These are phyloP conservation scores for Astropecten irregularis DNA, from an alignment of 53 echinoderm and acorn worm genomes.

Conservation along the genomic window DNA sequence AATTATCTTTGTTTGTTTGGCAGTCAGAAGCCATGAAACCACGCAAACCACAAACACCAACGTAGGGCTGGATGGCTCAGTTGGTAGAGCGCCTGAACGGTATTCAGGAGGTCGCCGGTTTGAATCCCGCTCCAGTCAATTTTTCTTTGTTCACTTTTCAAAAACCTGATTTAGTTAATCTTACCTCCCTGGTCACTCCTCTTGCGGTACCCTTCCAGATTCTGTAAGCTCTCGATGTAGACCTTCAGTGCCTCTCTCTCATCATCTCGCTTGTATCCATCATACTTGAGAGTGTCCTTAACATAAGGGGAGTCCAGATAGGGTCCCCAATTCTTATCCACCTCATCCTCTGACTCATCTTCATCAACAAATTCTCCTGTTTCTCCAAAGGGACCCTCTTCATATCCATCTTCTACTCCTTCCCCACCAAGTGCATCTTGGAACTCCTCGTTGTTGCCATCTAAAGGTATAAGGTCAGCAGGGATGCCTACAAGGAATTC, in stretches of 20 bases:
- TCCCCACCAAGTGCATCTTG: slow-evolving; percentile 5
- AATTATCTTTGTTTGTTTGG: no score
- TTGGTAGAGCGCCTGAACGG: no score
- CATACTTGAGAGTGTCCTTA: slow-evolving; percentile 23
- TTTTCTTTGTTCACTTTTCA: no score
- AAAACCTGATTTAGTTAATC: no score
- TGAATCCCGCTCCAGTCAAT: no score
- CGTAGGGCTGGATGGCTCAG: no score
- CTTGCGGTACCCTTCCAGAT: slow-evolving; percentile 50
- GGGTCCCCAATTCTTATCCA: slow-evolving; percentile 5
- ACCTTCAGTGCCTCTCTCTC: slow-evolving; percentile 41
- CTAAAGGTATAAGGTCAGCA: not conserved
- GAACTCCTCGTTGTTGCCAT: not conserved
- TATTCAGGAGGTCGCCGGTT: no score
- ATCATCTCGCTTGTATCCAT: slow-evolving; percentile 51
- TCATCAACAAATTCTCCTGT: slow-evolving; percentile 15
- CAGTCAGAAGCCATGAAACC: no score
- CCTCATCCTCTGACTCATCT: not conserved
- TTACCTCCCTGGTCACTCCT: slow-evolving; percentile 27
- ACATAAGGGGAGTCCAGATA: slow-evolving; percentile 12
- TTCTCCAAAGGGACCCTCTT: not conserved
- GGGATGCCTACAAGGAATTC: slow-evolving; percentile 5
- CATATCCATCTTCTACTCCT: slow-evolving; percentile 1
- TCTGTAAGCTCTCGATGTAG: slow-evolving; percentile 48
- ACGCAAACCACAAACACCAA: no score